Evolutionary conservation across 2,888 invertebrate genomes (phyloP).

Genomic region (Drosophila aldrichi): DNA sequence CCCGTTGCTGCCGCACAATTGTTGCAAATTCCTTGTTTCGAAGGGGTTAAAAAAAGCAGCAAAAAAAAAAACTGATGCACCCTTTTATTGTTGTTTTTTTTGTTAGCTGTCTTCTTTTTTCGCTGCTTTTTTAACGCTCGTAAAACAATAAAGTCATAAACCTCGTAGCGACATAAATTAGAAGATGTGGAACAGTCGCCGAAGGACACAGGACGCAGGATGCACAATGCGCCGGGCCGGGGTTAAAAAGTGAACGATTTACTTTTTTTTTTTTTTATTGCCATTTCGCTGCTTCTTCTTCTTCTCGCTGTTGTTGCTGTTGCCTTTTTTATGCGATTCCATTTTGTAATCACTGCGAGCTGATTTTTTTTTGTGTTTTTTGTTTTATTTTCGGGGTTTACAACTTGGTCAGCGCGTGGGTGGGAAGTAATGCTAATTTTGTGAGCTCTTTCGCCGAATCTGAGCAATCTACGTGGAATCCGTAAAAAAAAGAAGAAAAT

Average conservation of each 20-base stretch:
- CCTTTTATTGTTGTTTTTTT: conserved; percentile 15
- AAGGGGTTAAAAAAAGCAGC: conserved; percentile 44
- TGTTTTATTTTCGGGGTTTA: conserved; percentile 29
- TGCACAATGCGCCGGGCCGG: conserved; percentile 43
- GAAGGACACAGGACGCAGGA: conserved; percentile 35
- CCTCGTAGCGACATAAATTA: conserved; percentile 66
- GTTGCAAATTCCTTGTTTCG: conserved; percentile 70
- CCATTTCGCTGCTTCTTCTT: conserved; percentile 10
- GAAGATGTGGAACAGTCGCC: conserved; percentile 69
- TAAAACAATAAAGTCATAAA: conserved; percentile 80
- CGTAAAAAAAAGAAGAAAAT: too few relatives aligned
- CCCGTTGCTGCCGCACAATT: conserved; percentile 67
- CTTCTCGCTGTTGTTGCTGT: not conserved
- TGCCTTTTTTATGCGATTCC: conserved; percentile 42
- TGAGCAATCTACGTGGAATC: conserved; percentile 52
- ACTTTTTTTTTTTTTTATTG: conserved; percentile 49
- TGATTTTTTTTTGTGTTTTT: conserved; percentile 11
- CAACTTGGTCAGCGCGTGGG: conserved; percentile 69
- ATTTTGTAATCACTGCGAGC: conserved; percentile 17
- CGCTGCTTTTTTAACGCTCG: conserved; percentile 54
- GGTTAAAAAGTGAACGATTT: conserved; percentile 67
- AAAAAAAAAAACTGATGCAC: conserved; percentile 28
- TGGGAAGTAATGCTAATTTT: conserved; percentile 61
- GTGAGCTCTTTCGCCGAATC: conserved; percentile 31
- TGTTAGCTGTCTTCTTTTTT: not conserved